A percentile compares a stretch with the other conserved stretches of the same genome.
Evolutionary conservation across 2,797 vertebrate genomes (phyloP).

Genomic region (Cryptoblepharus egeriae): DNA sequence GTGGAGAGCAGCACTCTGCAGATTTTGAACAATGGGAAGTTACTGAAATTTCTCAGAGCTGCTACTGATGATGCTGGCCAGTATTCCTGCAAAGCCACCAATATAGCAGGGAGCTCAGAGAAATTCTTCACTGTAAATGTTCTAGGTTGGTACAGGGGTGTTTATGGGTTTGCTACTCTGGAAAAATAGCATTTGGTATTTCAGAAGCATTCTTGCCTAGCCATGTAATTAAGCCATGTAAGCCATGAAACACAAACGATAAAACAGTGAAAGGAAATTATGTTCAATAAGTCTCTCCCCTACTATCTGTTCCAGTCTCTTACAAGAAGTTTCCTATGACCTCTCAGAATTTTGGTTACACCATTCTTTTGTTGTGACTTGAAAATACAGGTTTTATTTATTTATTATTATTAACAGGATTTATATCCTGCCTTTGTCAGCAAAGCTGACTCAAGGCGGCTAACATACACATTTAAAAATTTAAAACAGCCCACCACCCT

Average conservation of each 20-base stretch:
- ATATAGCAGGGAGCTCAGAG: constrained; percentile 89
- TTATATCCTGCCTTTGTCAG: too few relatives aligned
- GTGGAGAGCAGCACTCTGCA: constrained; percentile 80
- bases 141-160: constrained; percentile 79
- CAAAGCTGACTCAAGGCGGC: too few relatives aligned
- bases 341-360: background rate
- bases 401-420: too few relatives aligned
- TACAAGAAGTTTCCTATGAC: background rate
- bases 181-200: constrained; percentile 27
- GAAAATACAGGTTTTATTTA: too few relatives aligned
- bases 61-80: constrained; percentile 81
- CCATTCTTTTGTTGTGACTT: background rate
- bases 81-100: constrained; percentile 91
- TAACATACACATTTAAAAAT: too few relatives aligned
- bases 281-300: too few relatives aligned
- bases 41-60: constrained; percentile 84
- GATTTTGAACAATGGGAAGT: constrained; percentile 87
- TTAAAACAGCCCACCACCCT: too few relatives aligned
- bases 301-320: background rate
- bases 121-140: constrained; percentile 88
- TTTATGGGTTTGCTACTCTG: background rate
- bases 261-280: background rate
- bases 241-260: background rate
- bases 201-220: background rate
- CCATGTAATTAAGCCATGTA: too few relatives aligned